Evolutionary conservation across 2,888 invertebrate genomes (phyloP).

Genomic region (Lochmaea capreae): DNA sequence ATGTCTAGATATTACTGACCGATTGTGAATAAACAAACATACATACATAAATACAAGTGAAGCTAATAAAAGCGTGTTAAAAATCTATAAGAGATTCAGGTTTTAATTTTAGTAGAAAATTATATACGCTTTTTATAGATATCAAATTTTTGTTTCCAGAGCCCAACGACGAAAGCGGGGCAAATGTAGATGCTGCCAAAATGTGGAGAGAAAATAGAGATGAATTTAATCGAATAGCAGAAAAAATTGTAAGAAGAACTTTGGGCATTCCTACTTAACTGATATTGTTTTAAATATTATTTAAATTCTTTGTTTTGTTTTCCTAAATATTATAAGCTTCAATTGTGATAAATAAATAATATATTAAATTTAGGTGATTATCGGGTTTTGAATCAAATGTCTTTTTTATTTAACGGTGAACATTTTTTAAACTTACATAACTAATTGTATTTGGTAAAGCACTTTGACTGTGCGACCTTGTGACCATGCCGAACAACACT

Average conservation of each 20-base stretch:
- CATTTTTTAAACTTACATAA: no score
- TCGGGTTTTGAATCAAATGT: constrained; percentile 9
- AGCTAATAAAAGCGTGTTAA: no score
- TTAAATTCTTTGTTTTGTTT: not conserved
- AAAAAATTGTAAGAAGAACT: constrained; percentile 90
- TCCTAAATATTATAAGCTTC: not conserved
- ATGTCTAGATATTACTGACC: no score
- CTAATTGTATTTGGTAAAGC: no score
- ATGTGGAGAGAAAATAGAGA: constrained; percentile 98
- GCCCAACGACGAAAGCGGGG: constrained; percentile 99
- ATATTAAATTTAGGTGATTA: no score
- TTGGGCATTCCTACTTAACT: constrained; percentile 76
- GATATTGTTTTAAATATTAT: not conserved
- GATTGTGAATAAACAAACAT: no score
- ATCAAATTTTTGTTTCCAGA: constrained; percentile 69
- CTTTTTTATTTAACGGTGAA: constrained; percentile 1
- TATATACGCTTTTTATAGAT: not conserved
- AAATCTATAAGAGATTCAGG: no score
- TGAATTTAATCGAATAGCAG: constrained; percentile 94
- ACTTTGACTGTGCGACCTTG: no score
- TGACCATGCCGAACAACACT: no score
- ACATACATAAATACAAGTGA: no score
- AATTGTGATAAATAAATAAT: not conserved
- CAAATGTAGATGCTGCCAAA: constrained; percentile 99
- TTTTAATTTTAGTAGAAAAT: not conserved